These are phyloP conservation scores for Meloidogyne chitwoodi DNA, from an alignment of 1,140 invertebrate genomes.

Conservation along the genomic window DNA sequence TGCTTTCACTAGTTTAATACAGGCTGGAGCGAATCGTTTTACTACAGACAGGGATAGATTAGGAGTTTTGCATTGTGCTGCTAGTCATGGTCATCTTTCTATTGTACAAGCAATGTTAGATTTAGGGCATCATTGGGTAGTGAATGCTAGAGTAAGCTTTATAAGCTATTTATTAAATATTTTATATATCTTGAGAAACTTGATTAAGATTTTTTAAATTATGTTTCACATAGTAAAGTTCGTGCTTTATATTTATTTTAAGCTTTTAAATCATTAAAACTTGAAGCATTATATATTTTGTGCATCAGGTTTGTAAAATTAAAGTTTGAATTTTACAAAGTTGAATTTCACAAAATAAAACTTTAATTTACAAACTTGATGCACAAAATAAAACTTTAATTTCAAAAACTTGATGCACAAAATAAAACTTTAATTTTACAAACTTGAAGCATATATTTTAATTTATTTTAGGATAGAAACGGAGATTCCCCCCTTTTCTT, in stretches of 20 bases:
- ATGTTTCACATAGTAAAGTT: too few relatives aligned
- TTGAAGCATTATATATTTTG: too few relatives aligned
- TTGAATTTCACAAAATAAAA: too few relatives aligned
- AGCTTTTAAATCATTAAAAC: conserved; percentile 69
- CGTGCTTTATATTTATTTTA: too few relatives aligned
- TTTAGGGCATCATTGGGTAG: conserved; percentile 64
- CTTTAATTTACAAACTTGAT: too few relatives aligned
- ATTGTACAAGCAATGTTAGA: conserved; percentile 79
- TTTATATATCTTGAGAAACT: not conserved
- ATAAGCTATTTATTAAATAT: not conserved
- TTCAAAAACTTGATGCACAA: not conserved
- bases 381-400: too few relatives aligned
- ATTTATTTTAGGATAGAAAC: conserved; percentile 69
- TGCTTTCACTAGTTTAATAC: conserved; percentile 78
- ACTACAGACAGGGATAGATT: conserved; percentile 72
- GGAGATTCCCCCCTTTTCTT: conserved; percentile 93
- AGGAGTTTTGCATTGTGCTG: conserved; percentile 80
- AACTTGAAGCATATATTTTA: conserved; percentile 66
- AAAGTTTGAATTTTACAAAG: too few relatives aligned
- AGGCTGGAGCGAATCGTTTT: conserved; percentile 75
- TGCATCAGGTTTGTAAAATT: too few relatives aligned
- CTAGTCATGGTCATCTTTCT: conserved; percentile 84
- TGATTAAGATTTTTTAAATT: not conserved
- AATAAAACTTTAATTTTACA: not conserved
- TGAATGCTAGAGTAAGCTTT: conserved; percentile 67